A percentile compares a stretch with the other conserved stretches of the same genome.
Conservation (phyloP, 2,113 vertebrate species). For the Albula goreensis region DNA sequence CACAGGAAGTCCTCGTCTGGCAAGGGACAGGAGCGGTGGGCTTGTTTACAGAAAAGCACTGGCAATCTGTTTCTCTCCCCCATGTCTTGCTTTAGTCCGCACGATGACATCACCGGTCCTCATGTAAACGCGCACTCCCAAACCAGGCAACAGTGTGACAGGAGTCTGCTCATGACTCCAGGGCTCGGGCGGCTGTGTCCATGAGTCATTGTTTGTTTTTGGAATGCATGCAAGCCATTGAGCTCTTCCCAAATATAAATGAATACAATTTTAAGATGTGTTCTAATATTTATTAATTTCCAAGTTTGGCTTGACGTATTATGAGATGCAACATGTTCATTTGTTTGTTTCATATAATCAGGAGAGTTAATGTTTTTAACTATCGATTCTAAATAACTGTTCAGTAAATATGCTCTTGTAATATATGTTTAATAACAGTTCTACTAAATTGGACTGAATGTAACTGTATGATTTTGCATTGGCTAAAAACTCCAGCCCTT, state of each 20-base stretch:
- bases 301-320: too few relatives aligned
- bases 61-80: neutral
- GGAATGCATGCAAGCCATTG: neutral
- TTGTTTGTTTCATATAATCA: neutral
- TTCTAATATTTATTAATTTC: too few relatives aligned
- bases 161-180: neutral
- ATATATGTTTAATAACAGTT: neutral
- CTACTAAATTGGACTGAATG: neutral
- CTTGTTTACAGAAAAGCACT: neutral
- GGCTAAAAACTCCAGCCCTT: neutral
- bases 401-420: neutral
- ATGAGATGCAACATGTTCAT: too few relatives aligned
- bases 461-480: neutral
- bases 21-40: neutral
- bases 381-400: neutral
- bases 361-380: neutral
- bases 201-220: neutral
- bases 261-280: too few relatives aligned
- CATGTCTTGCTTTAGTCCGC: neutral
- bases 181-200: neutral
- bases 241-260: neutral
- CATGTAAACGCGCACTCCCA: neutral
- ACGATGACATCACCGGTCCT: neutral
- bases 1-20: neutral
- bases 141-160: neutral